These are phyloP conservation scores for Paracentrotus lividus DNA, from an alignment of 53 echinoderm and acorn worm genomes.

Conservation along the genomic window DNA sequence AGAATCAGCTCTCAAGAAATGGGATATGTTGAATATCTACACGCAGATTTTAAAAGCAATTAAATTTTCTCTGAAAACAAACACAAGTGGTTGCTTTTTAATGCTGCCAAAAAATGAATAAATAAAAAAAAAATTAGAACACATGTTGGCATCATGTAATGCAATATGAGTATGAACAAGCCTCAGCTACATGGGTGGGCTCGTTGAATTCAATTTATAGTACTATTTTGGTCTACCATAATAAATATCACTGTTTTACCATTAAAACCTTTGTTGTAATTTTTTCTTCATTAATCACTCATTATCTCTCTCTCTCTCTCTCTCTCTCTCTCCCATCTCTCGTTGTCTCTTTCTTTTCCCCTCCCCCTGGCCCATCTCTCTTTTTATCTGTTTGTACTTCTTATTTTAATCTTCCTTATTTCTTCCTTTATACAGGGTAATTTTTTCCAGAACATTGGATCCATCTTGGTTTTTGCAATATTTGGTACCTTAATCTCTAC, in stretches of 20 bases:
- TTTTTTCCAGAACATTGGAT: conserved; percentile 98
- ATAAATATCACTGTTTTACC: neutral
- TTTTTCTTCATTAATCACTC: neutral
- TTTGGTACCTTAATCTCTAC: conserved; percentile 96
- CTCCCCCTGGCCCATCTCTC: neutral
- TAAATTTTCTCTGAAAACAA: neutral
- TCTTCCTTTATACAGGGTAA: conserved; percentile 82
- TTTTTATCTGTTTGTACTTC: neutral
- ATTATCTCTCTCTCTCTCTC: neutral
- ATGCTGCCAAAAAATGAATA: too few relatives aligned
- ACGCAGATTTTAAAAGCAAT: neutral
- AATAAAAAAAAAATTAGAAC: too few relatives aligned
- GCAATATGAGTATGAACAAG: too few relatives aligned
- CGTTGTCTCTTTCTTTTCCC: neutral
- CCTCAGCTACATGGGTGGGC: too few relatives aligned
- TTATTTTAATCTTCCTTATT: neutral
- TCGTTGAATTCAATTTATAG: too few relatives aligned
- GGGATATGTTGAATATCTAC: neutral
- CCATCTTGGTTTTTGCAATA: conserved; percentile 95
- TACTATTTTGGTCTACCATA: too few relatives aligned
- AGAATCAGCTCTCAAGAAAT: neutral
- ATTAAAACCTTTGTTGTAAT: neutral
- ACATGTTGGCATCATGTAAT: neutral
- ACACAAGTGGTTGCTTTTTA: neutral
- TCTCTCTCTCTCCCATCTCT: neutral